Percentiles rank a stretch among this genome's conserved stretches.
Conservation (phyloP, 1,140 invertebrate genomes). For the Ceratoteleas bidentatus region DNA sequence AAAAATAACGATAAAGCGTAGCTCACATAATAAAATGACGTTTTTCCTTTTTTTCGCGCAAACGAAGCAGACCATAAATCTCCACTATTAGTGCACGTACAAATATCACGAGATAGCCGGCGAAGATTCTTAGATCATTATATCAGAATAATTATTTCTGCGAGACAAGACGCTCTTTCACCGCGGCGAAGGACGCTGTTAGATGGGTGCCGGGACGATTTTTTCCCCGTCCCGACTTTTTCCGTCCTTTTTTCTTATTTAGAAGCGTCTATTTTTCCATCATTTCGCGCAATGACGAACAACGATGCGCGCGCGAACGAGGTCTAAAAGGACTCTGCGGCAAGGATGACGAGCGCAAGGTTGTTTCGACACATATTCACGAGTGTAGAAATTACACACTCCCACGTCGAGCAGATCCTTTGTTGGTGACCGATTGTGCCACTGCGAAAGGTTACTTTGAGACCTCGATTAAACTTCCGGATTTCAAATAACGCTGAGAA, state of each 20-base stretch:
- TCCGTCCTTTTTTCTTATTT: conserved; percentile 20
- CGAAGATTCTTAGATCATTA: conserved; percentile 62
- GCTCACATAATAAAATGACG: conserved; percentile 53
- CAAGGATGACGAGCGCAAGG: conserved; percentile 60
- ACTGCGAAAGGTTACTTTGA: conserved; percentile 44
- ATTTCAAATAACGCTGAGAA: conserved; percentile 19
- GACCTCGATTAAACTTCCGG: conserved; percentile 54
- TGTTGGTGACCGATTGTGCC: conserved; percentile 48
- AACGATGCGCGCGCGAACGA: conserved; percentile 27
- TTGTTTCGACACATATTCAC: conserved; percentile 32
- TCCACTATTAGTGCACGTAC: conserved; percentile 57
- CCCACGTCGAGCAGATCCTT: conserved; percentile 42
- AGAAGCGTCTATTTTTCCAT: conserved; percentile 8
- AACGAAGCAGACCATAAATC: conserved; percentile 54
- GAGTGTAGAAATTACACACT: conserved; percentile 55
- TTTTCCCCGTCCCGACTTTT: conserved; percentile 41
- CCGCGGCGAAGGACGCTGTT: conserved; percentile 48
- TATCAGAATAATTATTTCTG: conserved; percentile 63
- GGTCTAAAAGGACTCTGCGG: conserved; percentile 47
- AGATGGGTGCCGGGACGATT: conserved; percentile 45
- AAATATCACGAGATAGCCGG: conserved; percentile 54
- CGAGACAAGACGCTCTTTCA: conserved; percentile 49
- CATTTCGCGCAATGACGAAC: conserved; percentile 21
- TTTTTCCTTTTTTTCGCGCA: conserved; percentile 51
- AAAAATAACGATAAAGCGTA: conserved; percentile 54